Percentiles rank a stretch among this genome's conserved stretches.
Evolutionary conservation across 2,113 vertebrate species (phyloP).

Genomic region (Sardina pilchardus): DNA sequence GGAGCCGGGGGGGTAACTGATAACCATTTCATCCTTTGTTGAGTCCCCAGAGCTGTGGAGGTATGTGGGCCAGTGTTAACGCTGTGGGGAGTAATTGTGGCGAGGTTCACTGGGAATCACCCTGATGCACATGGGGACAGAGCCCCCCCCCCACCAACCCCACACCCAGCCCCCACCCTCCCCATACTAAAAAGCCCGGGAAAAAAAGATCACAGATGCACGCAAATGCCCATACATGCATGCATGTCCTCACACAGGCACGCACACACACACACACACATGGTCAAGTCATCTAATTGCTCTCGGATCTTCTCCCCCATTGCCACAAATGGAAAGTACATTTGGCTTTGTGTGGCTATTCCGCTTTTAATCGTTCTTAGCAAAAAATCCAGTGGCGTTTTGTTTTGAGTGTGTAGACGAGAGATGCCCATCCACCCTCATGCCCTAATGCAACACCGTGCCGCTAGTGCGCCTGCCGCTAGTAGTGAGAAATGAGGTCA

Average conservation of each 20-base stretch:
- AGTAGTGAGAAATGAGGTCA: conserved; percentile 46
- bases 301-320: not conserved
- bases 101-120: conserved; percentile 33
- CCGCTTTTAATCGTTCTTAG: not conserved
- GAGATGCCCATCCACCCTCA: not conserved
- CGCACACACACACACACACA: conserved; percentile 45
- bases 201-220: conserved; percentile 47
- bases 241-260: conserved; percentile 48
- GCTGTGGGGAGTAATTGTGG: conserved; percentile 31
- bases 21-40: conserved; percentile 16
- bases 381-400: not conserved
- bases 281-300: not conserved
- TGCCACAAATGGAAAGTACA: not conserved
- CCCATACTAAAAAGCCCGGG: not conserved
- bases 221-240: conserved; percentile 41
- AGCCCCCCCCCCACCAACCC: not conserved
- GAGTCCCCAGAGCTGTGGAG: not conserved
- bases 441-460: not conserved
- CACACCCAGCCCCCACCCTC: not conserved
- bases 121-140: conserved; percentile 2
- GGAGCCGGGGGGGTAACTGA: not conserved
- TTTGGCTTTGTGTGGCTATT: not conserved
- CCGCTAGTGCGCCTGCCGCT: not conserved
- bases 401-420: not conserved
- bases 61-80: conserved; percentile 32